A percentile compares a stretch with the other conserved stretches of the same genome.
Conservation (phyloP, 2,888 invertebrate genomes). For the Poecilobothrus nobilitatus region DNA sequence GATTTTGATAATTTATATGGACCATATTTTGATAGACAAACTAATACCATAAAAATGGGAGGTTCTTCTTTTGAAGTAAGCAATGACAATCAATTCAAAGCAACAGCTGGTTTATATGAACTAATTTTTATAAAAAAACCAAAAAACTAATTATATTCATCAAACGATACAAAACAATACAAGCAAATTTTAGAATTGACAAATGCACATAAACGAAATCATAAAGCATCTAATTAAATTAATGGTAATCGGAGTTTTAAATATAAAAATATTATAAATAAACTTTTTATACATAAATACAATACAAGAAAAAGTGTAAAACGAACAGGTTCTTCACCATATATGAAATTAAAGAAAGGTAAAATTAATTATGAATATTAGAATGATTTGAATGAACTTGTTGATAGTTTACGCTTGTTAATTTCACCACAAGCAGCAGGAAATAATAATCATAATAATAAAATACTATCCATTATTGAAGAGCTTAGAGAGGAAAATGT, state of each 20-base stretch:
- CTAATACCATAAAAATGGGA: slow-evolving; percentile 11
- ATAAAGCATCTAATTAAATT: too few species aligned
- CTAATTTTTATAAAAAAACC: slow-evolving; percentile 18
- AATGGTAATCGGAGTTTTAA: too few species aligned
- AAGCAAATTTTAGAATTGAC: slow-evolving; percentile 13
- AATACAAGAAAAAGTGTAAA: not conserved
- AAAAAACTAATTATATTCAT: not conserved
- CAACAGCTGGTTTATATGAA: too few species aligned
- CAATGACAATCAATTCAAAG: too few species aligned
- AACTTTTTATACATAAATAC: not conserved
- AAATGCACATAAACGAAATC: slow-evolving; percentile 11
- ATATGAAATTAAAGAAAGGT: not conserved
- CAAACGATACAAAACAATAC: slow-evolving; percentile 12
- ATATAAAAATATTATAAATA: too few species aligned
- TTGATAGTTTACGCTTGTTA: slow-evolving; percentile 28
- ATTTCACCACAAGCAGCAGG: slow-evolving; percentile 10
- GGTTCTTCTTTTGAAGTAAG: too few species aligned
- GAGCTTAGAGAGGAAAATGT: too few species aligned
- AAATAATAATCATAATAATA: too few species aligned
- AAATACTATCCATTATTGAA: too few species aligned
- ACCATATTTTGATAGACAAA: slow-evolving; percentile 9
- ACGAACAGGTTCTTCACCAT: slow-evolving; percentile 2
- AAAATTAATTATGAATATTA: slow-evolving; percentile 21
- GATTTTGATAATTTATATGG: slow-evolving; percentile 15
- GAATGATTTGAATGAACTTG: slow-evolving; percentile 28